Evolutionary conservation across 2,113 vertebrate species (phyloP).

Genomic region (Piprites chloris): DNA sequence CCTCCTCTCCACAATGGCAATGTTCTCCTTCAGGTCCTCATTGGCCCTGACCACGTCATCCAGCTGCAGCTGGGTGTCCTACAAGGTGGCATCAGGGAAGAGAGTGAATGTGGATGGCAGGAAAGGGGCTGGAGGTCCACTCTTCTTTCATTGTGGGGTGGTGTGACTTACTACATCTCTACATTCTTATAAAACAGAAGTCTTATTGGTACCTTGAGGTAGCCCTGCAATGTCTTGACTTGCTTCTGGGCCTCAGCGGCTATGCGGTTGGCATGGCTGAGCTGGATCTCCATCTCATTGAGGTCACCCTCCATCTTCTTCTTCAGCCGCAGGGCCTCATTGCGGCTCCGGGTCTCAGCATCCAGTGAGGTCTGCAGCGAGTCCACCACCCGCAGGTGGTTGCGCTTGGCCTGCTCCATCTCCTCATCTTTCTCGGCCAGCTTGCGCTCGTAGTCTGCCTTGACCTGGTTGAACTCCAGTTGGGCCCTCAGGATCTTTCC

Average conservation of each 20-base stretch:
- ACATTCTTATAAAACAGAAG: not conserved
- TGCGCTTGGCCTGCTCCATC: slow-evolving; percentile 90
- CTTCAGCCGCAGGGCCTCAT: slow-evolving; percentile 88
- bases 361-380: slow-evolving; percentile 90
- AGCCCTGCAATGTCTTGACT: slow-evolving; percentile 81
- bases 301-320: slow-evolving; percentile 93
- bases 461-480: slow-evolving; percentile 88
- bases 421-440: slow-evolving; percentile 90
- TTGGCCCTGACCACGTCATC: slow-evolving; percentile 71
- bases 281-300: slow-evolving; percentile 92
- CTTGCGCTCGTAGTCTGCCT: slow-evolving; percentile 87
- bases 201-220: slow-evolving; percentile 76
- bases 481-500: slow-evolving; percentile 91
- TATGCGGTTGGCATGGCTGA: slow-evolving; percentile 79
- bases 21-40: slow-evolving; percentile 85
- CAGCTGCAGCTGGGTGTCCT: slow-evolving; percentile 84
- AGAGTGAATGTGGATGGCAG: not conserved
- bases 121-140: not conserved
- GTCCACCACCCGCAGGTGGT: slow-evolving; percentile 85
- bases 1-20: slow-evolving; percentile 76
- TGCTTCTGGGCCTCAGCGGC: slow-evolving; percentile 85
- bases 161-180: not conserved
- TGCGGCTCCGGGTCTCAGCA: slow-evolving; percentile 86
- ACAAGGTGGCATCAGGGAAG: accelerated
- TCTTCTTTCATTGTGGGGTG: not conserved